Evolutionary conservation across 2,797 vertebrate species (phyloP), one percentile per base, ranked within the genome.

Genomic region (Periophthalmus magnuspinnatus): DNA sequence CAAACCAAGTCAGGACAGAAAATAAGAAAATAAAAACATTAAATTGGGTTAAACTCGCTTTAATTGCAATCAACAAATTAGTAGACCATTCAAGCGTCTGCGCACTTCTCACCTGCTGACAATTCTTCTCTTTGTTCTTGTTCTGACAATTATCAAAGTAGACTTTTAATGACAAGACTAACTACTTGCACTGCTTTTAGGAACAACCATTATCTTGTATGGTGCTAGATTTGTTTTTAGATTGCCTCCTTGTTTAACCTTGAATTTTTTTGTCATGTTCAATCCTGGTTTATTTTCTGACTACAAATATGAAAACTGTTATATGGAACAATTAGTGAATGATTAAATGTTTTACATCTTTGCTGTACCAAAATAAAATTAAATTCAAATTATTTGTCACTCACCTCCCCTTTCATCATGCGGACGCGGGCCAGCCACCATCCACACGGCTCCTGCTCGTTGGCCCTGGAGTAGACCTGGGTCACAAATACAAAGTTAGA

Each of bases 341-440:
- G 50, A 16, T 41, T 41, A 41, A 13, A 41, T 13, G 38, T 61
- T 61, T 48, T 32, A 6, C 28, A 14, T 36, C 5, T 62, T 41
- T 21, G 4, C 22, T 13, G 58, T 61, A 21, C 3, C 9, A 61
- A 5, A 22, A 11, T 14, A 5, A 34, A 76, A 45, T 3, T 22
- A 11, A 6, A 22, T 14, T 28, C 1, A 0, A n/a, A 21, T 17
- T 7, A 3, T 59, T 19, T 33, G 45, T 0, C 32, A 50, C 85
- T 84, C 74, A 97, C 96, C 89, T 97, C 96, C 80, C 96, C 95
- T 85, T 97, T 97, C 95, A 96, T 96, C 96, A 97, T 97, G 76
- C 96, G 91, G 83, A 97, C 96, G 22, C 95, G 90, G 17, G 96
- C 96, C 83, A 96, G 84, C 96, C 96, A 97, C 96, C 96, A 97